Percentiles rank a stretch among this genome's conserved stretches.
Conservation (phyloP, 1,140 invertebrate species). For the Trichomalopsis sarcophagae region DNA sequence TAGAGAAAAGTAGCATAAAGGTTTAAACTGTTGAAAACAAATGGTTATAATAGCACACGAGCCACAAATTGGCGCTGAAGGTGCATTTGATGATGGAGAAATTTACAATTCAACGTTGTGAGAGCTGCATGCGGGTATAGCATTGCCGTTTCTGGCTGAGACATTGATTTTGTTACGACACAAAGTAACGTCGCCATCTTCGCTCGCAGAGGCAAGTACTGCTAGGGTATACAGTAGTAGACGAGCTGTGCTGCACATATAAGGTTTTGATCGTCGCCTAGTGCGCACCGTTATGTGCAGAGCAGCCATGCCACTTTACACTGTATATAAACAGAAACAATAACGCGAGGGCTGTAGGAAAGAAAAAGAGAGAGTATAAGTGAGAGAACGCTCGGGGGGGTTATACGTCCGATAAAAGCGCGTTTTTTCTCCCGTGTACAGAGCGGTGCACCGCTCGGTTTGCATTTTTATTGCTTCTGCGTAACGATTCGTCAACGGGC, state of each 20-base stretch:
- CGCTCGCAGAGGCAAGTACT: background rate
- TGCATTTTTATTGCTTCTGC: slow-evolving; percentile 40
- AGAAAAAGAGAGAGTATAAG: background rate
- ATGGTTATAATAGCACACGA: background rate
- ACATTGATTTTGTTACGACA: slow-evolving; percentile 47
- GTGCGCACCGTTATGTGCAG: slow-evolving; percentile 25
- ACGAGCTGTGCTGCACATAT: background rate
- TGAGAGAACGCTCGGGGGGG: background rate
- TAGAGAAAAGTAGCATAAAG: background rate
- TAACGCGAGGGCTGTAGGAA: background rate
- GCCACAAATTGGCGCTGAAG: slow-evolving; percentile 48
- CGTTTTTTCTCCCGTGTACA: slow-evolving; percentile 44
- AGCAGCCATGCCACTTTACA: background rate
- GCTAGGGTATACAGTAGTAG: background rate
- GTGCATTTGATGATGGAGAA: slow-evolving; percentile 46
- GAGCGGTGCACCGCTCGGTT: slow-evolving; percentile 3
- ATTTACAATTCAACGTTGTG: slow-evolving; percentile 43
- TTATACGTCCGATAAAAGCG: slow-evolving; percentile 50
- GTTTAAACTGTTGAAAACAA: background rate
- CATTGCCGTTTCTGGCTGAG: slow-evolving; percentile 40
- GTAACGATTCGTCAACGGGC: slow-evolving; percentile 7
- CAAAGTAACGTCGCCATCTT: slow-evolving; percentile 34
- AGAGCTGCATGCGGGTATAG: background rate
- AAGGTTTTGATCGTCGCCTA: slow-evolving; percentile 17
- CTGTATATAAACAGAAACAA: slow-evolving; percentile 33